phyloP scores from a whole-genome alignment of 2,113 vertebrate species.

The zebrafish (Danio rerio) region GRCz12tu NC_133193.1:50609501-50610000 shows the following conservation, averaged over 20 bases:
- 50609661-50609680: slow-evolving; percentile 37
- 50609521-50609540: slow-evolving; percentile 11
- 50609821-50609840: slow-evolving; percentile 4
- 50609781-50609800: background rate
- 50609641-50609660: slow-evolving; percentile 47
- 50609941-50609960: background rate
- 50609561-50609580: slow-evolving; percentile 25
- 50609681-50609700: slow-evolving; percentile 42
- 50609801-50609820: background rate
- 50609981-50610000: background rate
- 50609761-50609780: slow-evolving; percentile 8
- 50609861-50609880: background rate
- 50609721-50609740: slow-evolving; percentile 40
- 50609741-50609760: slow-evolving; percentile 19
- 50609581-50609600: slow-evolving; percentile 17
- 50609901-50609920: background rate
- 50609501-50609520: background rate
- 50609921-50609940: background rate
- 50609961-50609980: background rate
- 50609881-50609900: background rate
- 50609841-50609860: background rate
- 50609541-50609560: slow-evolving; percentile 36
- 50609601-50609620: slow-evolving; percentile 14
- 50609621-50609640: background rate
- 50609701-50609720: slow-evolving; percentile 49